Conservation (phyloP, 2,888 invertebrate species). For the Melieria picta region DNA sequence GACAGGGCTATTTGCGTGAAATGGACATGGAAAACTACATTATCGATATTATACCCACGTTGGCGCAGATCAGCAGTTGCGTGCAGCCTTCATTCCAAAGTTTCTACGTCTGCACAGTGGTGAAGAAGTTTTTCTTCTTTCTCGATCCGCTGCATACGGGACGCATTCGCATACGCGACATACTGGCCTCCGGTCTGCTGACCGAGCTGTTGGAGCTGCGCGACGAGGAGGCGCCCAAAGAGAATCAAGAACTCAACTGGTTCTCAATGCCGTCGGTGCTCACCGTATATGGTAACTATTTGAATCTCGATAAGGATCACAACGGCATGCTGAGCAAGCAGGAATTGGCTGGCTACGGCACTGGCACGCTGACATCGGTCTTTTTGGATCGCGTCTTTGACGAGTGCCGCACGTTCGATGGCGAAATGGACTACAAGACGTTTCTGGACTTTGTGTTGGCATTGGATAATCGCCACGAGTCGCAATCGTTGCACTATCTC, state of each 20-base stretch:
- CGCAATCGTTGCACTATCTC: constrained; percentile 89
- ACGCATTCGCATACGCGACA: constrained; percentile 88
- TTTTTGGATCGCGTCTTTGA: constrained; percentile 95
- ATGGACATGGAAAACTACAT: constrained; percentile 95
- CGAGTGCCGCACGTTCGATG: constrained; percentile 93
- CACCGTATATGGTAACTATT: constrained; percentile 91
- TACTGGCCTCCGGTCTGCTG: constrained; percentile 80
- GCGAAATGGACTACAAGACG: constrained; percentile 97
- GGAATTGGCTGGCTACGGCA: constrained; percentile 89
- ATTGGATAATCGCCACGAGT: constrained; percentile 89
- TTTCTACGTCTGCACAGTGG: constrained; percentile 96
- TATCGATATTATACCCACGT: constrained; percentile 89
- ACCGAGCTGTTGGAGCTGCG: constrained; percentile 91
- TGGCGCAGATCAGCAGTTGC: constrained; percentile 89
- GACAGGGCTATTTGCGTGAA: constrained; percentile 89
- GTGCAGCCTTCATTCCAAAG: constrained; percentile 93
- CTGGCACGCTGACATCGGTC: constrained; percentile 88
- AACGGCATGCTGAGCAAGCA: constrained; percentile 95
- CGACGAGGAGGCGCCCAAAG: constrained; percentile 85
- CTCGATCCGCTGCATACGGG: constrained; percentile 90
- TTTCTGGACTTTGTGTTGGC: constrained; percentile 95
- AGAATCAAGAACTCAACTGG: constrained; percentile 88
- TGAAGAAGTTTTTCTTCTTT: constrained; percentile 95
- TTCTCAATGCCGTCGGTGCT: constrained; percentile 90
- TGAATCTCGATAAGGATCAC: constrained; percentile 92